Evolutionary conservation across 2,888 invertebrate species (phyloP).

Genomic region (Xylophagus ater): DNA sequence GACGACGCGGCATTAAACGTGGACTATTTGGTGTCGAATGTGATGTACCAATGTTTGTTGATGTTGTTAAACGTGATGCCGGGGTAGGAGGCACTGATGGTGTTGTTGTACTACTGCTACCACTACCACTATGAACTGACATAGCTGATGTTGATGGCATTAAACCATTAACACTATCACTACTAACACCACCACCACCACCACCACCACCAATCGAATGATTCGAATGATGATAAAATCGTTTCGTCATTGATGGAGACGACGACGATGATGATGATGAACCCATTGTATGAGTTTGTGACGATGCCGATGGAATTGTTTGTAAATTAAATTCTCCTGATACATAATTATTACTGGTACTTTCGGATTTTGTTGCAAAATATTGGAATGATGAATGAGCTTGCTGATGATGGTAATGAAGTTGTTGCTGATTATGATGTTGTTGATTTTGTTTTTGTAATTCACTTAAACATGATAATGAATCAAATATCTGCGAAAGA

Average conservation of each 20-base stretch:
- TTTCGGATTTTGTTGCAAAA: constrained; percentile 19
- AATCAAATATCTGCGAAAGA: constrained; percentile 73
- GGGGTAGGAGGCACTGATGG: constrained; percentile 2
- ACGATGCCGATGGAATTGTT: constrained; percentile 33
- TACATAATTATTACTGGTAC: constrained; percentile 6
- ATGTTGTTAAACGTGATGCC: constrained; percentile 2
- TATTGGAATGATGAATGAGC: too few relatives aligned
- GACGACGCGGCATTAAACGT: constrained; percentile 51
- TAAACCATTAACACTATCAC: constrained; percentile 5
- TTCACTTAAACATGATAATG: constrained; percentile 62
- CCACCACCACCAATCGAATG: not conserved
- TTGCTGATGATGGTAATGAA: constrained; percentile 3
- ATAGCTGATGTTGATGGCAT: constrained; percentile 5
- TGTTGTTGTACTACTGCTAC: constrained; percentile 1
- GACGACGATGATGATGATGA: constrained; percentile 21
- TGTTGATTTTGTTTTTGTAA: constrained; percentile 42
- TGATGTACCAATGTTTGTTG: constrained; percentile 22
- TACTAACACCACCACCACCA: too few relatives aligned
- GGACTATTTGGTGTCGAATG: constrained; percentile 64
- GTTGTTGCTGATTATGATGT: constrained; percentile 12
- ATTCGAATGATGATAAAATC: constrained; percentile 26
- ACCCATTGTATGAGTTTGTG: constrained; percentile 24
- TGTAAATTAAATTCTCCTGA: constrained; percentile 24
- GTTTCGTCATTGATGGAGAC: constrained; percentile 33
- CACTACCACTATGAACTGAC: constrained; percentile 11